Conservation (phyloP, 2,113 vertebrate species). For the Dromaius novaehollandiae region DNA sequence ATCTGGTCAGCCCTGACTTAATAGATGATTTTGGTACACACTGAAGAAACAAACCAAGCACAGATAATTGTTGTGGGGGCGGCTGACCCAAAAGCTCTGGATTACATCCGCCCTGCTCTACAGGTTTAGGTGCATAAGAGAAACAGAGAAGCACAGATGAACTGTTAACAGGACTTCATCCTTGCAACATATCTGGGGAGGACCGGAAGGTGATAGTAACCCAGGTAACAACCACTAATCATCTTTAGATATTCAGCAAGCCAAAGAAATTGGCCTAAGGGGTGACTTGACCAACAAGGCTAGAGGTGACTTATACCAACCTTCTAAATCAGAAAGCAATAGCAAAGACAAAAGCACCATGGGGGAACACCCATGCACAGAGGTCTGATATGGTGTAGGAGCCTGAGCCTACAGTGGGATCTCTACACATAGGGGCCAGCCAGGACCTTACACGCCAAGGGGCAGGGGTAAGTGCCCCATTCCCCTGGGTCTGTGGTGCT, state of each 20-base stretch:
- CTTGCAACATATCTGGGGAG: not conserved
- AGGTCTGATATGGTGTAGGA: not conserved
- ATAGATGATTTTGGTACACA: not conserved
- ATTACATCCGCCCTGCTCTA: not conserved
- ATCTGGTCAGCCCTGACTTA: not conserved
- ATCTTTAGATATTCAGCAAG: not conserved
- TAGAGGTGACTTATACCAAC: not conserved
- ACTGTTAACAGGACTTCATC: not conserved
- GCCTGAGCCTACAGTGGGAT: not conserved
- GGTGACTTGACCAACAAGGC: not conserved
- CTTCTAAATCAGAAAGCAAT: not conserved
- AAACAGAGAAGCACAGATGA: not conserved
- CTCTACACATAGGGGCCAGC: rapidly evolving
- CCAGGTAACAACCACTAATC: not conserved
- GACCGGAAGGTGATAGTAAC: not conserved
- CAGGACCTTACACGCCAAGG: not conserved
- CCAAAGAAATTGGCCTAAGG: not conserved
- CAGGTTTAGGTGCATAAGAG: not conserved
- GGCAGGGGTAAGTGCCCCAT: rapidly evolving
- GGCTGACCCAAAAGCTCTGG: not conserved
- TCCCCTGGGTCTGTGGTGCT: not conserved
- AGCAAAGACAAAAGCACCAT: not conserved
- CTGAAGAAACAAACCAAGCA: not conserved
- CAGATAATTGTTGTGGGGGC: not conserved
- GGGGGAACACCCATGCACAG: not conserved